These are phyloP conservation scores for Hyphantria cunea DNA, from an alignment of 1,140 invertebrate species.

Conservation along the genomic window DNA sequence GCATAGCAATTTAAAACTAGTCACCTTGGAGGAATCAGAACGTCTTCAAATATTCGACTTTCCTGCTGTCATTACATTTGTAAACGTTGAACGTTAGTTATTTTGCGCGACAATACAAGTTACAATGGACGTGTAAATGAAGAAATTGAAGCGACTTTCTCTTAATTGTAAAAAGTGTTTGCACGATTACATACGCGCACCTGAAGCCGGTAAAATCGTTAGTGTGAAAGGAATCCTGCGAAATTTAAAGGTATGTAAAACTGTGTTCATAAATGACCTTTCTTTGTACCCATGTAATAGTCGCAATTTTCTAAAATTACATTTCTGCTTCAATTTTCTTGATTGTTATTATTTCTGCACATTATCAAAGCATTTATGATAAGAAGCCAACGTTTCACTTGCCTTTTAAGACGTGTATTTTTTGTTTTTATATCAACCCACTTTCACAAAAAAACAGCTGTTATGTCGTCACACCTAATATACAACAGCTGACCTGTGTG, in stretches of 20 bases:
- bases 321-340: constrained; percentile 14
- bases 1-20: too few relatives aligned
- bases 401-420: constrained; percentile 7
- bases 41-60: neutral
- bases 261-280: constrained; percentile 45
- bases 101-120: constrained; percentile 41
- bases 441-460: constrained; percentile 75
- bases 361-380: neutral
- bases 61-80: constrained; percentile 20
- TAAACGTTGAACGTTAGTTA: constrained; percentile 30
- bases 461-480: constrained; percentile 63
- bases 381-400: neutral
- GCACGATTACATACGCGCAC: constrained; percentile 17
- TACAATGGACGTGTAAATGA: constrained; percentile 38
- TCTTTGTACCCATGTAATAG: constrained; percentile 49
- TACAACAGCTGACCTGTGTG: constrained; percentile 57
- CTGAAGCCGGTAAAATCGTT: constrained; percentile 9
- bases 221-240: constrained; percentile 19
- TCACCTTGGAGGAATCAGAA: too few relatives aligned
- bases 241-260: constrained; percentile 39
- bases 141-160: constrained; percentile 38
- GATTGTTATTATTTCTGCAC: constrained; percentile 2
- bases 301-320: constrained; percentile 38
- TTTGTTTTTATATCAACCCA: constrained; percentile 52
- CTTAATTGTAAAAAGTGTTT: constrained; percentile 39